phyloP scores from a whole-genome alignment of 2,113 vertebrate species.

The Tragulus kanchil region DNA sequence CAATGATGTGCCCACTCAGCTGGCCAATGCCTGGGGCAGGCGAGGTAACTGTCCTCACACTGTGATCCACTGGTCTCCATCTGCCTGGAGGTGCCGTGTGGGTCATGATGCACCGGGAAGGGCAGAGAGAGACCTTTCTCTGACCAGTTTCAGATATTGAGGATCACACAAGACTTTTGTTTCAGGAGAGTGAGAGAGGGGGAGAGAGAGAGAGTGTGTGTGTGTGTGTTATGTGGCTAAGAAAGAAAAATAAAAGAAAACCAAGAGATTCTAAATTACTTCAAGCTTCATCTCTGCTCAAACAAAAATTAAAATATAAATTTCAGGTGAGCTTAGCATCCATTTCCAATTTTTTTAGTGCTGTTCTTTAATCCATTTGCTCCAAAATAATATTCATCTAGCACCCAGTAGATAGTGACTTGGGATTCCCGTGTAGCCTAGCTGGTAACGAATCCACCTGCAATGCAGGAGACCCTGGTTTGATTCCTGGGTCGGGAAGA shows the following conservation, averaged over 20 bases:
- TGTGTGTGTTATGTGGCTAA: background rate
- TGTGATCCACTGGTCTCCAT: background rate
- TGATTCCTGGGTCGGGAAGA: background rate
- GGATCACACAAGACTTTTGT: background rate
- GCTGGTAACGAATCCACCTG: background rate
- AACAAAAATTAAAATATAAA: background rate
- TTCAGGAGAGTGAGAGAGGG: background rate
- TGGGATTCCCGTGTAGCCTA: background rate
- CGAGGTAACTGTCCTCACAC: background rate
- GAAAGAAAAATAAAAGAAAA: constrained; percentile 15
- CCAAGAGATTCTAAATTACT: constrained; percentile 19
- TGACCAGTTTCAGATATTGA: background rate
- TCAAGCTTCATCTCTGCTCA: background rate
- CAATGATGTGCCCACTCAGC: background rate
- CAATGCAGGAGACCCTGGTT: background rate
- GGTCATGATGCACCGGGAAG: background rate
- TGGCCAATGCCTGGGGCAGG: fast-evolving
- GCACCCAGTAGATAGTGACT: background rate
- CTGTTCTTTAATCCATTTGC: background rate
- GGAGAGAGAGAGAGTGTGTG: too few relatives aligned
- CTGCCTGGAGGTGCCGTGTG: background rate
- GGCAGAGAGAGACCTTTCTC: background rate
- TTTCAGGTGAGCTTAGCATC: background rate
- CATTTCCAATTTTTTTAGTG: background rate
- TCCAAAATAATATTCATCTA: background rate